phyloP scores from a whole-genome alignment of 35 echinoderm and acorn worm genomes.

The Holothuria glaberrima region DNA sequence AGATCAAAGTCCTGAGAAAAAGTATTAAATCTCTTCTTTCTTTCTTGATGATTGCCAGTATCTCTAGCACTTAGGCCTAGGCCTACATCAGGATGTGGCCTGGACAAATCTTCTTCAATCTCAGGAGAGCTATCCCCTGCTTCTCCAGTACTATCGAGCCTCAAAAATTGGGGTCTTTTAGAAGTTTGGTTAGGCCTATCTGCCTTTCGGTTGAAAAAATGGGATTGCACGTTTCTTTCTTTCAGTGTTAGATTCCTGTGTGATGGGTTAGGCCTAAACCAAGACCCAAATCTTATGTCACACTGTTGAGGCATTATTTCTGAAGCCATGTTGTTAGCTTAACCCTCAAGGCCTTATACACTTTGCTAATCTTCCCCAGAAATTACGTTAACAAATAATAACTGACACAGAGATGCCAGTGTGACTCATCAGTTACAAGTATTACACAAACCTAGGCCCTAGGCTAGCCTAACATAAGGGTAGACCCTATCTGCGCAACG shows the following conservation, averaged over 20 bases:
- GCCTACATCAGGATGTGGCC: not conserved
- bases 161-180: conserved; percentile 31
- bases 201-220: not conserved
- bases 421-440: no score
- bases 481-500: no score
- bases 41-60: not conserved
- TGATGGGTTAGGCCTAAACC: not conserved
- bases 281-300: not conserved
- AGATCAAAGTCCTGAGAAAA: not conserved
- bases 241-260: not conserved
- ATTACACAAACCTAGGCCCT: no score
- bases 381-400: no score
- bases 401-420: no score
- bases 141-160: conserved; percentile 46
- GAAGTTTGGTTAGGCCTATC: not conserved
- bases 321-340: conserved; percentile 29
- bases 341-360: not conserved
- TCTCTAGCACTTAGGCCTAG: no score
- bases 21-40: not conserved
- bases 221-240: conserved; percentile 11
- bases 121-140: conserved; percentile 35
- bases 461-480: no score
- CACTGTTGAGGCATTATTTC: conserved; percentile 8
- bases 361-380: no score
- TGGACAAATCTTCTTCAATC: not conserved